Conservation (phyloP, 2,888 invertebrate genomes). For the Himalopsyche anomala region DNA sequence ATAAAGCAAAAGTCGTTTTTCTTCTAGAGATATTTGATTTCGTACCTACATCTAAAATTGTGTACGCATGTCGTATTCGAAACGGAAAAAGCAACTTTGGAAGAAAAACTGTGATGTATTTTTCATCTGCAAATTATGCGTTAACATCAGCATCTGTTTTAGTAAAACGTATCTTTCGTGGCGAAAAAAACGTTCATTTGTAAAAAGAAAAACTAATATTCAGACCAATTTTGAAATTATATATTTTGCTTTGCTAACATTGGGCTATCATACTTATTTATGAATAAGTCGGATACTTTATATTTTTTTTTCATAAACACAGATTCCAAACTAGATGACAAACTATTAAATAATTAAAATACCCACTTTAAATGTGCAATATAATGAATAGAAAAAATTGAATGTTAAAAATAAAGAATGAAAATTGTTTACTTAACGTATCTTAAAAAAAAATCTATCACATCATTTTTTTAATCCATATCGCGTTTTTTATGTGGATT, state of each 20-base stretch:
- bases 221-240: not conserved
- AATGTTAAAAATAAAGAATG: too few relatives aligned
- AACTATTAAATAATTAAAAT: not conserved
- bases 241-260: too few relatives aligned
- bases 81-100: constrained; percentile 51
- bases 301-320: too few relatives aligned
- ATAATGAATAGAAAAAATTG: too few relatives aligned
- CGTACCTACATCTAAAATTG: constrained; percentile 42
- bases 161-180: constrained; percentile 44
- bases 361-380: too few relatives aligned
- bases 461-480: too few relatives aligned
- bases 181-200: constrained; percentile 7
- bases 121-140: constrained; percentile 64
- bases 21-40: constrained; percentile 40
- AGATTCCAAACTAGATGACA: too few relatives aligned
- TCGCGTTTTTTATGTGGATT: too few relatives aligned
- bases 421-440: too few relatives aligned
- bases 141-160: constrained; percentile 62
- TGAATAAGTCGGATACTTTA: too few relatives aligned
- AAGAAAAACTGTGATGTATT: constrained; percentile 60
- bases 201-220: constrained; percentile 37
- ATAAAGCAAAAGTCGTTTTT: constrained; percentile 42
- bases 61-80: constrained; percentile 38
- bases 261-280: too few relatives aligned
- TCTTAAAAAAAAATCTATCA: too few relatives aligned